Evolutionary conservation across 2,888 invertebrate species (phyloP), one percentile per base, ranked within the genome.

Genomic region (Machimus rusticus): DNA sequence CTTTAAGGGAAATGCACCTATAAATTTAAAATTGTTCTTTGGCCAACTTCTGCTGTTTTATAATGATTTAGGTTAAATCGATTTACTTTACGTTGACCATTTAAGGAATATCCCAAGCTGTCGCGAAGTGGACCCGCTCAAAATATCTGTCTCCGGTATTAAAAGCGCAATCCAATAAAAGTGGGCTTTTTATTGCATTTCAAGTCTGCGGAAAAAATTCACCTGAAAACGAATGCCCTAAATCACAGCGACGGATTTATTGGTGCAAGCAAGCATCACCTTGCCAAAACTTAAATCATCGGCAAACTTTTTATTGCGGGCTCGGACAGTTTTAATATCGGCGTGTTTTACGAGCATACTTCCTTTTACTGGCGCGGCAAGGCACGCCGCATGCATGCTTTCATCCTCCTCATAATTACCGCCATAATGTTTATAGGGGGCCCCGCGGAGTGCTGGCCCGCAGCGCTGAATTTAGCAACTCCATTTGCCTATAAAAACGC

Each of bases 241-340:
- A 66, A 66, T 66, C 66, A 66, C 66, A 28, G 66, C 28, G 28
- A 66, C 19, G 28, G 66, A 66, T 66, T 66, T 66, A 66, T 66
- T 66, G 66, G 66, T 66, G 66, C 66, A 66, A 23, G 66, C 66
- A 66, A 23, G 28, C 9, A 66, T 66, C 66, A 28, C 23, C 66
- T 23, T 66, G 66, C 66, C 66, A 28, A 66, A 66, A 66, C 66
- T 66, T 66, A 66, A 66, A 66, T 66, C 66, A 66, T 66, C 66
- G 78, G 43, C 78, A 43, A 78, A 78, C 23, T 78, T 78, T 79
- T 79, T 79, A 79, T 55, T 46, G 79, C 51, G 28, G 28, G 16
- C 43, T 79, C 43, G 51, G 51, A 46, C 46, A 51, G 79, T 79
- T 79, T 79, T 79, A 51, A 79, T 79, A 34, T 31, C 79, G 16